Conservation (phyloP, 1,140 invertebrate species). For the Berghia stephanieae region DNA sequence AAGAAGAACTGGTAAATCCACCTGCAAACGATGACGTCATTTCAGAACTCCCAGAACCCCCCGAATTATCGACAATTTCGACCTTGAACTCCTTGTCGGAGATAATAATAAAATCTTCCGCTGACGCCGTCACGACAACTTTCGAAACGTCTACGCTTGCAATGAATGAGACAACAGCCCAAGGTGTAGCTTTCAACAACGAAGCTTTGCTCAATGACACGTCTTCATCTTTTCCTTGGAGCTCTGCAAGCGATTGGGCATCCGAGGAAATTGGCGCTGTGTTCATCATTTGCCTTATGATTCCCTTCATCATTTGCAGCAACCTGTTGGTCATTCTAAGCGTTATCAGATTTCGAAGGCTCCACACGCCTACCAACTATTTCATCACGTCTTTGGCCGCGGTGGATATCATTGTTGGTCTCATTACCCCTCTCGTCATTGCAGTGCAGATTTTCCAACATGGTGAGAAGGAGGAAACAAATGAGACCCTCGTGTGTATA, state of each 20-base stretch:
- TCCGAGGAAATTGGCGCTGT: slow-evolving; percentile 42
- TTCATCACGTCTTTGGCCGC: slow-evolving; percentile 89
- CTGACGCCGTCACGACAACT: neutral
- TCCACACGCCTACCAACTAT: slow-evolving; percentile 91
- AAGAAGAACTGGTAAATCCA: too few species aligned
- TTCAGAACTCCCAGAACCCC: too few species aligned
- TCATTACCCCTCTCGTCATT: slow-evolving; percentile 64
- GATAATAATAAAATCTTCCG: neutral
- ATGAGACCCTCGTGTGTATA: slow-evolving; percentile 67
- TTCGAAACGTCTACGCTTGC: neutral
- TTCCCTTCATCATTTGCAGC: slow-evolving; percentile 84
- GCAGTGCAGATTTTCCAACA: slow-evolving; percentile 37
- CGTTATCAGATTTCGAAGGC: slow-evolving; percentile 75
- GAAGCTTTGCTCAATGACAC: neutral
- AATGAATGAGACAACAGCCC: neutral
- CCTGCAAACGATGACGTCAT: too few species aligned
- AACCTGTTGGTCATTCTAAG: slow-evolving; percentile 66
- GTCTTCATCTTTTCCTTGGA: neutral
- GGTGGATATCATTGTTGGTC: slow-evolving; percentile 88
- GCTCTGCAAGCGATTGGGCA: slow-evolving; percentile 25
- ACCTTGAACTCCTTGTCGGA: neutral
- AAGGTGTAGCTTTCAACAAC: too few species aligned
- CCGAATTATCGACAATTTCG: neutral
- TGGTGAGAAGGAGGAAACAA: slow-evolving; percentile 1
- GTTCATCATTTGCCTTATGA: slow-evolving; percentile 70